These are phyloP conservation scores for Jaculus jaculus DNA, from an alignment of 2,113 vertebrate species.

Conservation along the genomic window DNA sequence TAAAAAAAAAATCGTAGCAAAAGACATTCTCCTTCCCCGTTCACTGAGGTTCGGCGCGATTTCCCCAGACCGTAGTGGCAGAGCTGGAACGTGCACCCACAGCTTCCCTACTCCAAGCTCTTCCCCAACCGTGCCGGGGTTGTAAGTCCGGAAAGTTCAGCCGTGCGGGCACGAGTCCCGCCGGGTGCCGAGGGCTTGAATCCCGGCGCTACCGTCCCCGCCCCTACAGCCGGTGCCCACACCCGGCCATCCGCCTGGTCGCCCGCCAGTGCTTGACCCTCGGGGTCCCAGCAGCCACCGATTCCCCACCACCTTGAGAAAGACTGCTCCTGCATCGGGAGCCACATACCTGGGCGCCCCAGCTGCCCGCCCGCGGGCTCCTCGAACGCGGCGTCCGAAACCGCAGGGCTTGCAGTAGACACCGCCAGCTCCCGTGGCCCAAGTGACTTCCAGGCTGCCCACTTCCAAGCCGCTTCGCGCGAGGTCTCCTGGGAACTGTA, in stretches of 20 bases:
- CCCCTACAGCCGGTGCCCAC: conserved; percentile 60
- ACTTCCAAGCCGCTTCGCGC: conserved; percentile 77
- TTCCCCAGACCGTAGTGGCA: conserved; percentile 33
- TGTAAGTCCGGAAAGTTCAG: conserved; percentile 69
- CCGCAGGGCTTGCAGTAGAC: conserved; percentile 54
- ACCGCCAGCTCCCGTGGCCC: conserved; percentile 76
- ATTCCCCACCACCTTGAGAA: conserved; percentile 14
- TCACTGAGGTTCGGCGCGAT: conserved; percentile 54
- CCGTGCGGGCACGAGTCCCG: conserved; percentile 32
- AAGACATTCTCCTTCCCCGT: conserved; percentile 22
- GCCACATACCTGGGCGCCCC: conserved; percentile 65
- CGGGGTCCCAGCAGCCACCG: conserved; percentile 37
- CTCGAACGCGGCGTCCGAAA: conserved; percentile 30
- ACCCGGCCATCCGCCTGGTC: conserved; percentile 56
- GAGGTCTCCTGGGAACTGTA: conserved; percentile 74
- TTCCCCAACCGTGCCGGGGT: conserved; percentile 15
- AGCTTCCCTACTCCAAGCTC: conserved; percentile 37
- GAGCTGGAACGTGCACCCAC: conserved; percentile 47
- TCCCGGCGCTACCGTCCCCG: conserved; percentile 56
- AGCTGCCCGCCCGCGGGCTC: conserved; percentile 39
- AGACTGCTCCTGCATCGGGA: conserved; percentile 30
- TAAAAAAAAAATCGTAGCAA: conserved; percentile 44
- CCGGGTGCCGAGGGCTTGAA: conserved; percentile 44
- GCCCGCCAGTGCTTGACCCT: conserved; percentile 63
- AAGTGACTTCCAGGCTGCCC: conserved; percentile 81